Base-by-base conservation (phyloP, 2,797 vertebrate species). In the Clarias fuscus region DNA sequence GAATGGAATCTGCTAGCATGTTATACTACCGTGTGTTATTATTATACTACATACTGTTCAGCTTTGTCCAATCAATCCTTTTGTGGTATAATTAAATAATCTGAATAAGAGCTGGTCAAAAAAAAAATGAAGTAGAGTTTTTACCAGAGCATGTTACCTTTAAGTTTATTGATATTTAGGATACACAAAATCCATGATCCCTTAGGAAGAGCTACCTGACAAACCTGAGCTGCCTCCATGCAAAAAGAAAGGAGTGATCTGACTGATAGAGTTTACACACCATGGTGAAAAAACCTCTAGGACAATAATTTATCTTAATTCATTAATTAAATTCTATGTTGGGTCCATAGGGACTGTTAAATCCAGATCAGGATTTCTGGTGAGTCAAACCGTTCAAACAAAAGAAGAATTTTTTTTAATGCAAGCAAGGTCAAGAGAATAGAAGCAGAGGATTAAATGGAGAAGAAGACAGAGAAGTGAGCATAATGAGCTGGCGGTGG, bases 341-440 rank as follows among this genome's bases (percentile, higher is more conserved):
- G 92, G 93, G 88, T 94, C 91, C 93, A 88, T 71, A 91, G 93
- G 93, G 93, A 94, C 93, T 93, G 93, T 93, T 93, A 93, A 90
- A 59, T 87, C 30, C 87, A 86, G 89, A 92, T 92, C 92, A 89
- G 91, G 92, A 90, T 91, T 76, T 92, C 89, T 91, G 91, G 91
- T 93, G 91, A 89, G 91, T 90, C 92, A 93, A 93, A 90, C 84
- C 89, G 88, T 89, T 90, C 17, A 91, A 80, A 86, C 88, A 85
- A 88, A 90, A 85, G 88, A 86, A 90, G 82, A 80, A 62, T 88
- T 91, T 90, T 91, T 37, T 87, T 71, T 88, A 72, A 71, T 53
- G 65, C 86, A 64, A 81, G 82, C 14, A 18, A 78, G 64, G 11
- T 15, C 11, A n/a, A 22, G 24, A 73, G 22, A 73, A 6, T 7